Evolutionary conservation across 2,797 vertebrate genomes (phyloP), one percentile per base, ranked within the genome.

Genomic region (Anolis apletophallus): DNA sequence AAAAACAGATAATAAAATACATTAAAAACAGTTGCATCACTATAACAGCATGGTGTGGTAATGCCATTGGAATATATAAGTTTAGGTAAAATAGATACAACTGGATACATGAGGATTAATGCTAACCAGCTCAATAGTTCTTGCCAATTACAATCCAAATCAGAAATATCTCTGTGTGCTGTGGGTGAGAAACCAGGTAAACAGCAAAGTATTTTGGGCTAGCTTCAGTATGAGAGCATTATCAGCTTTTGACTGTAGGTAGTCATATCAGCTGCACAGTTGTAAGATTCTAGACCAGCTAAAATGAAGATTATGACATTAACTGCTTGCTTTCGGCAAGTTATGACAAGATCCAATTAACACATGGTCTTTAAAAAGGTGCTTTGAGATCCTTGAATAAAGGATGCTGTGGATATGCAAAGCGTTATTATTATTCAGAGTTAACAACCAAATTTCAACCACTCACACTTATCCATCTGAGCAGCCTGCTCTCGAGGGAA

Each of bases 341-440:
- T 90, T 92, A 90, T 57, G 74, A 87, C 90, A 90, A 85, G 87
- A 89, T 89, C 91, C 88, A 88, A 91, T 93, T 94, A 95, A 93
- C 93, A 92, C 92, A 85, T 93, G 21, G 67, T 67, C 69, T 93
- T 93, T 94, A 92, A 82, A 75, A 91, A 86, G 92, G 91, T 91
- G 93, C 91, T 94, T 95, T 91, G 93, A 95, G 92, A 95, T 94
- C 89, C 90, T 92, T 92, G 91, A 92, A 95, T 93, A 87, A 92
- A 93, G 94, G 91, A 94, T 54, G 93, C 89, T 93, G 93, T 93
- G 94, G 94, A 94, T 95, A 95, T 95, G 95, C 94, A 95, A 95
- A 95, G 92, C 95, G 94, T 95, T 95, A 95, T 95, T 95, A 94
- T 95, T 95, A 95, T 95, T 95, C 94, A 95, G 95, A 95, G 93